Percentiles rank a stretch among this genome's conserved stretches.
Conservation (phyloP, 2,888 invertebrate genomes). For the Coenonympha arcania region DNA sequence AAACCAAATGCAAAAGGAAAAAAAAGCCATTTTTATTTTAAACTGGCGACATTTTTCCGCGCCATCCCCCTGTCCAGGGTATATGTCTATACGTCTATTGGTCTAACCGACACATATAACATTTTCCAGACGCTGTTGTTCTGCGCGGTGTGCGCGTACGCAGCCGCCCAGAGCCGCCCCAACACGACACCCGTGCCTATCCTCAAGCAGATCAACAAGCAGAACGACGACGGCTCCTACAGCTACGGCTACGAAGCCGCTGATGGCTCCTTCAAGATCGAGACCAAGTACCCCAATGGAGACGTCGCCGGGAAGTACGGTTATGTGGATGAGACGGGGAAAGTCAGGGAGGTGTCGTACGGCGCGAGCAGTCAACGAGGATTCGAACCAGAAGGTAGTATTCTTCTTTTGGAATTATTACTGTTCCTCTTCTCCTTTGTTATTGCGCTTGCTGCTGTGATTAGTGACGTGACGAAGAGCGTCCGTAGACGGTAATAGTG, state of each 20-base stretch:
- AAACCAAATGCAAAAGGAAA: no score
- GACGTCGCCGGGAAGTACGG: constrained; percentile 92
- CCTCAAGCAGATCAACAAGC: constrained; percentile 86
- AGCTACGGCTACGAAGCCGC: constrained; percentile 91
- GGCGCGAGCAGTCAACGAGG: constrained; percentile 86
- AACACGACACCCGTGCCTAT: constrained; percentile 86
- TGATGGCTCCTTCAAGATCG: constrained; percentile 90
- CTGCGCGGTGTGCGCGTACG: constrained; percentile 43
- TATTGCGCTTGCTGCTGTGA: no score
- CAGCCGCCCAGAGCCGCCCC: constrained; percentile 65
- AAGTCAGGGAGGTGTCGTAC: constrained; percentile 85
- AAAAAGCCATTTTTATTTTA: no score
- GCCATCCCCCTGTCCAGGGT: no score
- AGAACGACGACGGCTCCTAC: constrained; percentile 91
- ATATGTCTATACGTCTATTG: no score
- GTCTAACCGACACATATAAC: no score
- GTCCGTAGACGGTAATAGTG: no score
- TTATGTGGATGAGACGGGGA: constrained; percentile 86
- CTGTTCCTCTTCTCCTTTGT: no score
- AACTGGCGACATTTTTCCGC: no score
- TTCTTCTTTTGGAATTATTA: no score
- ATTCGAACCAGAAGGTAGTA: constrained; percentile 84
- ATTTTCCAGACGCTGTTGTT: constrained; percentile 29
- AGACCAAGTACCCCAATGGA: constrained; percentile 87
- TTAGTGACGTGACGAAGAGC: no score